Evolutionary conservation across 2,888 invertebrate species (phyloP).

Genomic region (Cryptocephalus moraei): DNA sequence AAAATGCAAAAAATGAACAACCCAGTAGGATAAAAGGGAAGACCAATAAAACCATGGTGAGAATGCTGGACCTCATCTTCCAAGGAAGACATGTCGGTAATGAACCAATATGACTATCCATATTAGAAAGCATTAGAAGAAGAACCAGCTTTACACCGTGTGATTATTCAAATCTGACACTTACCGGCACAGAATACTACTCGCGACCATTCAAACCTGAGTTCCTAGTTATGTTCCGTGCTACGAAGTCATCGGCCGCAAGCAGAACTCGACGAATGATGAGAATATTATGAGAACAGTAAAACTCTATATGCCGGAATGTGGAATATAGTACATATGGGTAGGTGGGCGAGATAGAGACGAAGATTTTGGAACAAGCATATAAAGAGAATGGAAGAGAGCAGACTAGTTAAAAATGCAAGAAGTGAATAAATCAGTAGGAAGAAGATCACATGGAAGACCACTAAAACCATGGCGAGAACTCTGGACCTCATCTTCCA

Average conservation of each 20-base stretch:
- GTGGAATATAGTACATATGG: neutral
- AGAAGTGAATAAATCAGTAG: neutral
- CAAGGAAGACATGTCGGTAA: neutral
- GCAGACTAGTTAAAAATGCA: neutral
- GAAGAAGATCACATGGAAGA: neutral
- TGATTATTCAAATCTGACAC: no score
- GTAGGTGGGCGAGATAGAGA: neutral
- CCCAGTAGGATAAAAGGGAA: neutral
- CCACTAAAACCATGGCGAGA: neutral
- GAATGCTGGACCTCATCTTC: neutral
- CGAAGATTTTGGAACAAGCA: neutral
- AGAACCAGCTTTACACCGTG: no score
- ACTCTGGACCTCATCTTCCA: neutral
- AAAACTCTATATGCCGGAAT: no score
- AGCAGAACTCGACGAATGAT: no score
- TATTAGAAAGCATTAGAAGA: no score
- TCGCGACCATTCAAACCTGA: no score
- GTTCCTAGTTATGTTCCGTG: no score
- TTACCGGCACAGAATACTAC: no score
- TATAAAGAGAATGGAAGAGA: neutral
- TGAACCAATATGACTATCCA: no score
- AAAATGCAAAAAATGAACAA: neutral
- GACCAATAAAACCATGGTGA: neutral
- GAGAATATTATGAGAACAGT: no score
- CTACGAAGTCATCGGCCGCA: no score